Base-by-base conservation (phyloP, 2,113 vertebrate species). In the Halichoeres trimaculatus region DNA sequence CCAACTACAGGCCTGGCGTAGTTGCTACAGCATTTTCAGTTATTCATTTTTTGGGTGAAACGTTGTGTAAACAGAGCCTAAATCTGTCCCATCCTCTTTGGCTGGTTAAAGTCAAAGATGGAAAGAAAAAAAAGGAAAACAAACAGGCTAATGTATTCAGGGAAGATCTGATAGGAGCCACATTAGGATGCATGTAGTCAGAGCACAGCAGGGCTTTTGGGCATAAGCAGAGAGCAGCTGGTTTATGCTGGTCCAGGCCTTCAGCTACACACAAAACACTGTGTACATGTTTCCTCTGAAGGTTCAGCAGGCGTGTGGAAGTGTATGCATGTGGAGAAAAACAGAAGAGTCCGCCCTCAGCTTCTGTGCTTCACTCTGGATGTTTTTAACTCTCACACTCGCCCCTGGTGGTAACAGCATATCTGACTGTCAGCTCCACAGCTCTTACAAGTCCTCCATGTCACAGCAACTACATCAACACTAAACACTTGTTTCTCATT, bases 221-320 rank as follows among this genome's bases (percentile, higher is more conserved):
- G n/a, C 36, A 54, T 38, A 52, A 47, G 45, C 74, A 48, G 51
- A 5, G 61, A 74, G 17, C 70, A 64, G 70, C 72, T 74, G 76
- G 22, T 66, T 43, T 3, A 22, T 20, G 52, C 58, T 57, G 60
- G 51, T 71, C 54, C 53, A 20, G 4, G 66, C 79, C 79, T 50
- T n/a, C 50, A 74, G 73, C 48, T 23, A 58, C 34, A 53, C 45
- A 67, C 63, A 63, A 48, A 59, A 82, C 8, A 77, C 64, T 55
- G 26, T 20, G 23, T 64, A 24, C 17, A 12, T 60, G 36, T 40
- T 65, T 22, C 51, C 53, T 69, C 68, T 74, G 38, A 67, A 68
- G 57, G 43, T 58, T 65, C 20, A 8, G 60, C 24, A 64, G 54
- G 66, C 23, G 50, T 59, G 36, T 64, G 30, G 69, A 73, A 52